These are phyloP conservation scores for Cryptosula pallasiana DNA, from an alignment of 2,888 invertebrate species.

Conservation along the genomic window DNA sequence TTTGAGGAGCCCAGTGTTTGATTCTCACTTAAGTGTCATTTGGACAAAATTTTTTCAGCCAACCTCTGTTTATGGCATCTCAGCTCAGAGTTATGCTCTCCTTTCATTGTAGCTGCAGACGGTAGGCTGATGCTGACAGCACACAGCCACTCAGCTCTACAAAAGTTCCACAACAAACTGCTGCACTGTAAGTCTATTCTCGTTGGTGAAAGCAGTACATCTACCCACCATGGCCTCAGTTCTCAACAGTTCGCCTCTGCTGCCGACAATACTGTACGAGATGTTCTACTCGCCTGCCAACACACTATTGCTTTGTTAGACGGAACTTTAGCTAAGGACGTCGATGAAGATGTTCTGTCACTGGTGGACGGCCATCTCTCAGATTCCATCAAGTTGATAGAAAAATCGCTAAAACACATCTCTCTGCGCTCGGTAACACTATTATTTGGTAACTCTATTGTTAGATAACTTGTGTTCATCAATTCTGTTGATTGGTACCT, in stretches of 20 bases:
- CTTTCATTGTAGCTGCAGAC: background rate
- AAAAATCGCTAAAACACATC: background rate
- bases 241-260: background rate
- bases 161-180: background rate
- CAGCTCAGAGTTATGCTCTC: too few species aligned
- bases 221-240: background rate
- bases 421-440: background rate
- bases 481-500: too few species aligned
- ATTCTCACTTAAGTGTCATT: too few species aligned
- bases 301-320: background rate
- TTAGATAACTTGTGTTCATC: too few species aligned
- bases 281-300: constrained; percentile 14
- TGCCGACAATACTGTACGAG: background rate
- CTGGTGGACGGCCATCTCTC: background rate
- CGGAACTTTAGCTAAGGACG: background rate
- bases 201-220: background rate
- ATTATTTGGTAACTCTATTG: too few species aligned
- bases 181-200: background rate
- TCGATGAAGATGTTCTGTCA: background rate
- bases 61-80: too few species aligned
- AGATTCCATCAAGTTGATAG: background rate
- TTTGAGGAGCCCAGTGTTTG: too few species aligned
- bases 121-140: background rate
- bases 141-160: background rate
- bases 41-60: too few species aligned